phyloP scores from a whole-genome alignment of 92 coral and sea anemone genomes.

The Heteractis magnifica region DNA sequence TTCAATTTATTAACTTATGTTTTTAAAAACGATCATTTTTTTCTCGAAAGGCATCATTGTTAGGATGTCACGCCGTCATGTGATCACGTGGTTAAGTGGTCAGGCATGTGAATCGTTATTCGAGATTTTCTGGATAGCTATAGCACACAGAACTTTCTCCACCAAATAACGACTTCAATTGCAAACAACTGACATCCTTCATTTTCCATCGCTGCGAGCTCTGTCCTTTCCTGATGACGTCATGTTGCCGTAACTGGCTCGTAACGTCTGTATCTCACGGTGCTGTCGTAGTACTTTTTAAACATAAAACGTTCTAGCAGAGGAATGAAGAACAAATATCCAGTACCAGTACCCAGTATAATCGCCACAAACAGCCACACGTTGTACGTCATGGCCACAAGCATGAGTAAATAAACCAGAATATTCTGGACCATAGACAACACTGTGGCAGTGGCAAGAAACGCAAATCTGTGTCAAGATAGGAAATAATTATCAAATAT shows the following conservation, averaged over 20 bases:
- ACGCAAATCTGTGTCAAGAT: not conserved
- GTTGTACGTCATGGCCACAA: constrained; percentile 72
- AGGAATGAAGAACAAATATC: constrained; percentile 43
- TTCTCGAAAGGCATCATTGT: too few species aligned
- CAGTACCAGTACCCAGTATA: constrained; percentile 56
- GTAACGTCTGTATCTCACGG: not conserved
- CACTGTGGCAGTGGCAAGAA: constrained; percentile 30
- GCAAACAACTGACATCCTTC: too few species aligned
- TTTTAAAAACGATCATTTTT: too few species aligned
- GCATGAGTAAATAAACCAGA: constrained; percentile 62
- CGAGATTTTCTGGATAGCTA: too few species aligned
- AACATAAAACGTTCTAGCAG: not conserved
- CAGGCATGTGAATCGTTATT: too few species aligned
- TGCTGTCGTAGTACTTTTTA: not conserved
- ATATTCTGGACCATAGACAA: constrained; percentile 22
- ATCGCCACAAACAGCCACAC: constrained; percentile 59
- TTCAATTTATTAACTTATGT: too few species aligned
- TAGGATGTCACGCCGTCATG: too few species aligned
- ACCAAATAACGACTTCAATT: too few species aligned
- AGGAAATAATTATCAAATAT: not conserved
- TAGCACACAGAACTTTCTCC: too few species aligned
- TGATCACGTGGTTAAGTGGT: too few species aligned
- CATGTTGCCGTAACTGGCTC: constrained; percentile 4
- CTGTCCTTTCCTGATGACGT: not conserved
- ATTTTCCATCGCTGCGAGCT: too few species aligned